Evolutionary conservation across 2,797 vertebrate species (phyloP).

Genomic region (Eulemur albifrons): DNA sequence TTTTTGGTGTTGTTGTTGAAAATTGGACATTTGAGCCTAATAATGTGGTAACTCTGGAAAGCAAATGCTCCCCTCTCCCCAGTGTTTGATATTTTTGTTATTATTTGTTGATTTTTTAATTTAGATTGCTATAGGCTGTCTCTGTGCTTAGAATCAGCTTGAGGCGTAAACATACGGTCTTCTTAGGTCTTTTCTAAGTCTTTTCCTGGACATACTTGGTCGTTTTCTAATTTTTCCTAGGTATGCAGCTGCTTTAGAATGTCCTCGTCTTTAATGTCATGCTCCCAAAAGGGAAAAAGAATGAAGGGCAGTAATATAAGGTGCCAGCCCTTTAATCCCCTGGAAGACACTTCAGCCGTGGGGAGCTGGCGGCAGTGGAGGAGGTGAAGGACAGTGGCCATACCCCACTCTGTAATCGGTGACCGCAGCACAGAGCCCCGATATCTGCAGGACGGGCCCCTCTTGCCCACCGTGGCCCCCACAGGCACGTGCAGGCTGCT

Average conservation of each 20-base stretch:
- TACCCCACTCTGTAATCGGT: too few species aligned
- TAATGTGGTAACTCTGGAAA: neutral
- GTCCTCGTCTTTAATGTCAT: neutral
- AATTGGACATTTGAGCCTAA: neutral
- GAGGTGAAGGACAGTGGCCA: fast-evolving
- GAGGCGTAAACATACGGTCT: neutral
- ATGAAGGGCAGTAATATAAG: neutral
- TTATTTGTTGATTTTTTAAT: neutral
- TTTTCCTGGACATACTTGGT: neutral
- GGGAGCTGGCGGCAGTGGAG: fast-evolving
- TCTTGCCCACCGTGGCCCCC: neutral
- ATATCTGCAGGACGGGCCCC: too few species aligned
- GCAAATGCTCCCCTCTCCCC: too few species aligned
- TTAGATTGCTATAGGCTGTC: neutral
- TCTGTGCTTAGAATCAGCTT: too few species aligned
- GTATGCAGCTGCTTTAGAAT: neutral
- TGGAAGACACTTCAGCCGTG: neutral
- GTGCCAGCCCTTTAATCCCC: neutral
- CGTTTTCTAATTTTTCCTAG: neutral
- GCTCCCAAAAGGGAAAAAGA: neutral
- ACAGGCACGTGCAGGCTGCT: neutral
- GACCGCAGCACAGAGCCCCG: neutral
- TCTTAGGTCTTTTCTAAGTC: neutral
- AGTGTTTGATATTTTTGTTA: neutral
- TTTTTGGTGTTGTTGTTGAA: neutral